Evolutionary conservation across 2,113 vertebrate genomes (phyloP).

Genomic region (Myrmecophaga tridactyla): DNA sequence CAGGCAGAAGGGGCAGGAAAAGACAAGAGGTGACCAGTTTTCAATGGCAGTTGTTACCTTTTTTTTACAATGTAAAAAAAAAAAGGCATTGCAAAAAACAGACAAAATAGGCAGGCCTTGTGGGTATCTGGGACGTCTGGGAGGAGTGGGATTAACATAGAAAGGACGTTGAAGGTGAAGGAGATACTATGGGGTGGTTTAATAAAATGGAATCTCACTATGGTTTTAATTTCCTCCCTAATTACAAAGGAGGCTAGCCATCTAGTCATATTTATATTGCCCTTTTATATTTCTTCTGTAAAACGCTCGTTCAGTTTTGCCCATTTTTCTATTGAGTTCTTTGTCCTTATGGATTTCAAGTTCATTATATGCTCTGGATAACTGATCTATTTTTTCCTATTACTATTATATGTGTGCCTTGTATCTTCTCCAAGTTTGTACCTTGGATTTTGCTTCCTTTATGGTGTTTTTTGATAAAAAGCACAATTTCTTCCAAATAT

Average conservation of each 20-base stretch:
- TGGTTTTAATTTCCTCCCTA: background rate
- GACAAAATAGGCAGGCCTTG: background rate
- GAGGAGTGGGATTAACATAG: background rate
- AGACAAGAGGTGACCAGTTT: conserved; percentile 2
- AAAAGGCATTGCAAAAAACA: conserved; percentile 7
- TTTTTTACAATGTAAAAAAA: background rate
- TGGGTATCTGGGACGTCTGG: background rate
- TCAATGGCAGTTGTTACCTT: background rate
- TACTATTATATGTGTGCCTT: background rate
- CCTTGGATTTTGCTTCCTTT: too few relatives aligned
- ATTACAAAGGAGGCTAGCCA: background rate
- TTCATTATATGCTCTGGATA: background rate
- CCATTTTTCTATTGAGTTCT: too few relatives aligned
- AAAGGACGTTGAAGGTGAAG: background rate
- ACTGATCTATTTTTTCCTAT: too few relatives aligned
- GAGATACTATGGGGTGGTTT: background rate
- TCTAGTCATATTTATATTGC: background rate
- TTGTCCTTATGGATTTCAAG: background rate
- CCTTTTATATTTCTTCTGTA: background rate
- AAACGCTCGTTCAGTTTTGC: background rate
- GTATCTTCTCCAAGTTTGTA: too few relatives aligned
- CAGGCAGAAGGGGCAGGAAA: background rate
- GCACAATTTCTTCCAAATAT: too few relatives aligned
- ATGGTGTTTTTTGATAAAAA: too few relatives aligned
- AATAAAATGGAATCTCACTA: too few relatives aligned